A percentile compares a stretch with the other conserved stretches of the same genome.
These are phyloP conservation scores for Patella caerulea DNA, from an alignment of 2,888 invertebrate species.

Conservation along the genomic window DNA sequence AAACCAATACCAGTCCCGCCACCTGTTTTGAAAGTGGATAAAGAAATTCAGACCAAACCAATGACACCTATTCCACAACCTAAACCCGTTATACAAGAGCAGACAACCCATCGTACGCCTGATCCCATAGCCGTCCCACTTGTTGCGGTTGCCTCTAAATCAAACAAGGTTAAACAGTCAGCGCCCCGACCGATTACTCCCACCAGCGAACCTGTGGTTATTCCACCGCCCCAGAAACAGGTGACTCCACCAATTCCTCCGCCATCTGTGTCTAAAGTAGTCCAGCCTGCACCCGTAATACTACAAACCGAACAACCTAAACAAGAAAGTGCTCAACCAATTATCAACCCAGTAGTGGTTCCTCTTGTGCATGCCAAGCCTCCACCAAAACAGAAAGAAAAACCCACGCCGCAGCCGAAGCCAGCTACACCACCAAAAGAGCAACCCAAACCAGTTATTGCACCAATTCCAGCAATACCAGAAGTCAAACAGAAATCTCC, in stretches of 20 bases:
- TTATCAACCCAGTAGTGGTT: neutral
- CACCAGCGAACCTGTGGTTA: neutral
- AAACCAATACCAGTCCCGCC: neutral
- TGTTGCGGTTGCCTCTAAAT: neutral
- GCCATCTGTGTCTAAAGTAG: neutral
- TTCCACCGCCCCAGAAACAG: neutral
- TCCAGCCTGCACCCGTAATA: too few relatives aligned
- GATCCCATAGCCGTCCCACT: neutral
- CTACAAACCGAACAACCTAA: neutral
- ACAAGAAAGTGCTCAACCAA: neutral
- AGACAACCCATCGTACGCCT: neutral
- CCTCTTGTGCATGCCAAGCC: neutral
- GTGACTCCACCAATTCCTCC: neutral
- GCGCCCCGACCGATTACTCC: neutral
- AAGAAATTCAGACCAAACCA: neutral
- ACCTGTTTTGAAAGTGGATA: neutral
- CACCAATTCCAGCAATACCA: neutral
- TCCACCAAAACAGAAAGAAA: neutral
- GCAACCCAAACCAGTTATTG: neutral
- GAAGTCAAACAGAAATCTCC: neutral
- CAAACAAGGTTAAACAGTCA: neutral
- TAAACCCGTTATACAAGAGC: too few relatives aligned
- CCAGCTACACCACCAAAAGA: neutral
- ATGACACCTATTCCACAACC: neutral
- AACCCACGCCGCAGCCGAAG: neutral